Evolutionary conservation across 2,888 invertebrate species (phyloP).

Genomic region (Heteromyza rotundicornis): DNA sequence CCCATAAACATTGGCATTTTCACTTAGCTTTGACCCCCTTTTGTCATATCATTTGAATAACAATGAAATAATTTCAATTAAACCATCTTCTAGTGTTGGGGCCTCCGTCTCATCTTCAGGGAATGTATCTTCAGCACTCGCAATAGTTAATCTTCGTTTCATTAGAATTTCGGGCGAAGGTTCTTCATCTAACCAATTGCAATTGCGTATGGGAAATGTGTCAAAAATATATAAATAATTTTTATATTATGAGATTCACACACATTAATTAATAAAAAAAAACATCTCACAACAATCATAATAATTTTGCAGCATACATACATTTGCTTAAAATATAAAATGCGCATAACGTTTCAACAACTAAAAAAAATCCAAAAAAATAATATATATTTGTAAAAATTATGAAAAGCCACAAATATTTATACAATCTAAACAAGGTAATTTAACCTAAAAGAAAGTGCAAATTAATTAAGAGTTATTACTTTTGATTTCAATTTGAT

Average conservation of each 20-base stretch:
- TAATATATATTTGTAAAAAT: conserved; percentile 8
- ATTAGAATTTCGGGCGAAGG: conserved; percentile 41
- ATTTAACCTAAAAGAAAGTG: conserved; percentile 39
- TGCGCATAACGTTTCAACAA: conserved; percentile 37
- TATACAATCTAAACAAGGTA: neutral
- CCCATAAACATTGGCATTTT: too few species aligned
- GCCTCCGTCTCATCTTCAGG: conserved; percentile 49
- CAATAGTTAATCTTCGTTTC: conserved; percentile 59
- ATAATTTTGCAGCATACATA: conserved; percentile 42
- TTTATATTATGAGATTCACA: neutral
- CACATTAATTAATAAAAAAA: neutral
- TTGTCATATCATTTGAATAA: neutral
- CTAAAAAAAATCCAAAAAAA: conserved; percentile 29
- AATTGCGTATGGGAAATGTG: too few species aligned
- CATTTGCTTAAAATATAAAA: conserved; percentile 36
- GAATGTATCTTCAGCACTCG: conserved; percentile 51
- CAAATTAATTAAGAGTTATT: conserved; percentile 28
- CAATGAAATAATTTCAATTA: conserved; percentile 35
- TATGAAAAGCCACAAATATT: conserved; percentile 15
- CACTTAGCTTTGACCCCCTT: conserved; percentile 8
- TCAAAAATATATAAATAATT: too few species aligned
- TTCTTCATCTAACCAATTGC: conserved; percentile 35
- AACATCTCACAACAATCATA: conserved; percentile 5
- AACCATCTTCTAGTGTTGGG: conserved; percentile 52
- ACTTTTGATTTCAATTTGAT: conserved; percentile 24